Percentiles rank a stretch among this genome's conserved stretches.
These are phyloP conservation scores for Harpalus rubripes DNA, from an alignment of 2,888 invertebrate genomes.

Conservation along the genomic window DNA sequence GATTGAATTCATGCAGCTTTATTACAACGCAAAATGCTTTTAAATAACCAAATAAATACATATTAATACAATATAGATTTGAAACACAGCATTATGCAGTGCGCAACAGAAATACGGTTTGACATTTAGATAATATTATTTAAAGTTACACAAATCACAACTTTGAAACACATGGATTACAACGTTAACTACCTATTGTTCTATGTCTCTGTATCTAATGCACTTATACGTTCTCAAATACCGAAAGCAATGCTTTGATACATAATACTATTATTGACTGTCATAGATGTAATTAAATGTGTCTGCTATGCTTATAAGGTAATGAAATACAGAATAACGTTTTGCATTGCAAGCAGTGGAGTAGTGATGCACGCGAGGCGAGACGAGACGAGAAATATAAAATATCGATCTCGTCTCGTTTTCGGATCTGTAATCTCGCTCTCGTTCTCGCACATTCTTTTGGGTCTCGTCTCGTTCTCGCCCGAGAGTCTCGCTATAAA, in stretches of 20 bases:
- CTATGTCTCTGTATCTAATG: conserved; percentile 1
- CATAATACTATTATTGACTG: neutral
- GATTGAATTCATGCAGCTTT: neutral
- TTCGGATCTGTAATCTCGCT: no score
- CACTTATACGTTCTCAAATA: neutral
- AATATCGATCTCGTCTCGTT: no score
- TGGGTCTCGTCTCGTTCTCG: no score
- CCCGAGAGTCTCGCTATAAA: no score
- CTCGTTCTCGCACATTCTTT: no score
- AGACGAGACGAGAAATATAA: no score
- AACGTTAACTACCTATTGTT: neutral
- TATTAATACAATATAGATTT: neutral
- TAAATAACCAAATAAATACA: conserved; percentile 4
- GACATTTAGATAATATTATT: conserved; percentile 7
- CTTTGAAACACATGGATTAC: neutral
- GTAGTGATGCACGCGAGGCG: no score
- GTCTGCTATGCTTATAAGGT: neutral
- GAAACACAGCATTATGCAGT: neutral
- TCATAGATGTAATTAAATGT: neutral
- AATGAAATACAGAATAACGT: neutral
- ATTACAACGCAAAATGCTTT: neutral
- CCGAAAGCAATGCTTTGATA: neutral
- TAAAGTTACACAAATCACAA: conserved; percentile 3
- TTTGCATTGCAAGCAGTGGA: neutral
- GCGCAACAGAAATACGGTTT: neutral